A percentile compares a stretch with the other conserved stretches of the same genome.
Evolutionary conservation across 1,140 invertebrate species (phyloP).

Genomic region (Rhagoletis zephyria): DNA sequence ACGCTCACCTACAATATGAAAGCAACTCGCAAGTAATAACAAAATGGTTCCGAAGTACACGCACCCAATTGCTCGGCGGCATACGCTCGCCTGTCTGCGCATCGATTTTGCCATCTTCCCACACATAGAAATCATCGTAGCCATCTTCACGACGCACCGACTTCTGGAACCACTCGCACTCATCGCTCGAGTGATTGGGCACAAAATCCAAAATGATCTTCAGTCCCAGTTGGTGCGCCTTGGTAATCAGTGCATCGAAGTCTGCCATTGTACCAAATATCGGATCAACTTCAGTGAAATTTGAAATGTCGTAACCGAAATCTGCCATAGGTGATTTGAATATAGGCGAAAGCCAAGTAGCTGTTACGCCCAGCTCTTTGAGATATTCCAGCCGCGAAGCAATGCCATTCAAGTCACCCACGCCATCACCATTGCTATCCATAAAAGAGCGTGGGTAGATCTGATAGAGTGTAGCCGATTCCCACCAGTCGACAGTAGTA

Average conservation of each 20-base stretch:
- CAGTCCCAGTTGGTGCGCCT: conserved; percentile 74
- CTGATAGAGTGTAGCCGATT: conserved; percentile 83
- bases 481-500: conserved; percentile 80
- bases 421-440: conserved; percentile 84
- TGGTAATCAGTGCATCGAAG: conserved; percentile 79
- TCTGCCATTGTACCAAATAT: conserved; percentile 83
- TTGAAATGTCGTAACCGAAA: conserved; percentile 80
- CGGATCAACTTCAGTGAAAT: conserved; percentile 81
- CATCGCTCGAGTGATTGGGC: conserved; percentile 84
- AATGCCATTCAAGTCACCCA: conserved; percentile 81
- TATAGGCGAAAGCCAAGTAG: conserved; percentile 82
- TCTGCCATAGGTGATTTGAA: conserved; percentile 80
- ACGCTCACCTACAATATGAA: conserved; percentile 73
- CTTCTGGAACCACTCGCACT: conserved; percentile 82
- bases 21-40: conserved; percentile 76
- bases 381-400: conserved; percentile 74
- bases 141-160: conserved; percentile 75
- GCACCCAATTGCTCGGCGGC: conserved; percentile 78
- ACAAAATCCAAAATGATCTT: conserved; percentile 81
- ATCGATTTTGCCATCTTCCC: conserved; percentile 75
- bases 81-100: conserved; percentile 63
- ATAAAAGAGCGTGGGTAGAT: conserved; percentile 86
- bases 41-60: conserved; percentile 83
- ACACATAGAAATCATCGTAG: conserved; percentile 84
- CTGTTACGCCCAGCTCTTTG: conserved; percentile 76